phyloP scores from a whole-genome alignment of 1,140 invertebrate genomes.

The Belonocnema kinseyi region DNA sequence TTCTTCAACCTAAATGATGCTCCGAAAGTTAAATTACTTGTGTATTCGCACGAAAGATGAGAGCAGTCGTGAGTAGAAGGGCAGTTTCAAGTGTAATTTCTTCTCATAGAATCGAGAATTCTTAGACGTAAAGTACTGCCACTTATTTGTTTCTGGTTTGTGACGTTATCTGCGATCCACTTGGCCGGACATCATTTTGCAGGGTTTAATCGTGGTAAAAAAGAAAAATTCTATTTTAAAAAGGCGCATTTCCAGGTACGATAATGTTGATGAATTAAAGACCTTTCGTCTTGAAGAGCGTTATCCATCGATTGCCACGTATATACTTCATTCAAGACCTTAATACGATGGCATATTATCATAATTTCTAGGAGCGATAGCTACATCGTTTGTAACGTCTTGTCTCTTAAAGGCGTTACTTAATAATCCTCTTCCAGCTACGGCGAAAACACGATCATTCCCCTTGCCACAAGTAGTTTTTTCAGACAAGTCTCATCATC shows the following conservation, averaged over 20 bases:
- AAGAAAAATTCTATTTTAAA: slow-evolving; percentile 7
- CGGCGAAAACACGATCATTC: slow-evolving; percentile 23
- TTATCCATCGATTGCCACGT: neutral
- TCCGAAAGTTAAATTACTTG: neutral
- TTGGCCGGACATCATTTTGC: slow-evolving; percentile 14
- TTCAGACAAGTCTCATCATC: slow-evolving; percentile 10
- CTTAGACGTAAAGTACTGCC: slow-evolving; percentile 8
- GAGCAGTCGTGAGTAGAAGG: neutral
- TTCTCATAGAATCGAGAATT: slow-evolving; percentile 5
- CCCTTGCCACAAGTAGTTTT: neutral
- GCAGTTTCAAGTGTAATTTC: neutral
- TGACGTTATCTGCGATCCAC: slow-evolving; percentile 22
- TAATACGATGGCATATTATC: slow-evolving; percentile 29
- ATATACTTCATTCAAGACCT: slow-evolving; percentile 20
- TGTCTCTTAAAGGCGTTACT: slow-evolving; percentile 21
- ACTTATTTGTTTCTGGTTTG: slow-evolving; percentile 8
- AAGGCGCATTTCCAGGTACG: neutral
- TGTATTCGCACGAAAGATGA: neutral
- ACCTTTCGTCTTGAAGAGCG: slow-evolving; percentile 18
- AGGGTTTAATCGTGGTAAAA: slow-evolving; percentile 9
- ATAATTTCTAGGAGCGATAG: slow-evolving; percentile 28
- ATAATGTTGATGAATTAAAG: slow-evolving; percentile 28
- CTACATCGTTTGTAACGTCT: slow-evolving; percentile 27
- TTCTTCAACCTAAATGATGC: neutral
- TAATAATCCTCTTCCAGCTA: slow-evolving; percentile 25